phyloP scores from a whole-genome alignment of 1,140 invertebrate genomes.

The Drosophila gunungcola region DNA sequence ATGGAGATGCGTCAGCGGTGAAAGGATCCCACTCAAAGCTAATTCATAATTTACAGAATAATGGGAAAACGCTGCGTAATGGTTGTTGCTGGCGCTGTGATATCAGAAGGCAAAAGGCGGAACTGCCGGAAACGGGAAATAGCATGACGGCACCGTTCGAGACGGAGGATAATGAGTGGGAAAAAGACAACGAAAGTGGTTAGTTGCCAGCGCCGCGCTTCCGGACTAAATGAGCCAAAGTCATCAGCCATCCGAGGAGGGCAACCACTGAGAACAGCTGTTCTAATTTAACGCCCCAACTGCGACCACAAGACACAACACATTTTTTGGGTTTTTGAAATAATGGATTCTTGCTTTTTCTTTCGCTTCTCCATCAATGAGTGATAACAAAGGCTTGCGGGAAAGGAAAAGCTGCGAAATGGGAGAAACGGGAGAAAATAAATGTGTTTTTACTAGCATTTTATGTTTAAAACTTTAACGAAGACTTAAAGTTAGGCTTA shows the following conservation, averaged over 20 bases:
- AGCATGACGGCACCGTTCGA: conserved; percentile 16
- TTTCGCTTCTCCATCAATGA: conserved; percentile 5
- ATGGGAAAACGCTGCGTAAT: conserved; percentile 54
- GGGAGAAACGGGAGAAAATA: neutral
- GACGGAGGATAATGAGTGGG: conserved; percentile 19
- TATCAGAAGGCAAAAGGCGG: conserved; percentile 44
- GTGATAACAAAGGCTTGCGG: conserved; percentile 4
- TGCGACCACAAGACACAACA: conserved; percentile 32
- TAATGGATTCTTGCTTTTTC: conserved; percentile 34
- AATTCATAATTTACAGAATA: conserved; percentile 64
- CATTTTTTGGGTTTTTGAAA: conserved; percentile 15
- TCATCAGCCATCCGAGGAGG: conserved; percentile 6
- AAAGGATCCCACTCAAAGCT: conserved; percentile 32
- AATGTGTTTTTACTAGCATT: no score
- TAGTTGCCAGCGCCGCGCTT: conserved; percentile 57
- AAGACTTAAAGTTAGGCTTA: no score
- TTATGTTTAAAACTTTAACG: no score
- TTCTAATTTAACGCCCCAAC: conserved; percentile 65
- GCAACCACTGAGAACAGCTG: conserved; percentile 54
- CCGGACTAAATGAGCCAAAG: conserved; percentile 48
- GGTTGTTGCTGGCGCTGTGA: conserved; percentile 36
- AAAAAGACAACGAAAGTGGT: conserved; percentile 53
- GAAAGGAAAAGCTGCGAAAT: neutral
- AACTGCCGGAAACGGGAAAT: conserved; percentile 64
- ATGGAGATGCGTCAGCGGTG: conserved; percentile 11